phyloP scores from a whole-genome alignment of 1,140 invertebrate species.

The Zophobas atratus region DNA sequence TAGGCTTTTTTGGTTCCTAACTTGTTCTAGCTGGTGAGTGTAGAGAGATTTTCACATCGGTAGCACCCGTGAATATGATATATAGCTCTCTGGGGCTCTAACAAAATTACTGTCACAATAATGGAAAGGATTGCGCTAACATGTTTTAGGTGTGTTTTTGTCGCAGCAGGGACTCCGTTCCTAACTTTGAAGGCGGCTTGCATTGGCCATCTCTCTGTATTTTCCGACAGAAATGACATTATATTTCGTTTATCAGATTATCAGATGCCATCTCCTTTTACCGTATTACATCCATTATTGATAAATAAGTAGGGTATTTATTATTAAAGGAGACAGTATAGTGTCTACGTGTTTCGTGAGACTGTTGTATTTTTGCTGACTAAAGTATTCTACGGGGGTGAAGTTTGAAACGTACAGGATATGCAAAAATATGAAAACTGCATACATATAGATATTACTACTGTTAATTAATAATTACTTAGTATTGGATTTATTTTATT shows the following conservation, averaged over 20 bases:
- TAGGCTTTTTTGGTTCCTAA: constrained; percentile 16
- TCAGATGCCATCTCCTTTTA: constrained; percentile 14
- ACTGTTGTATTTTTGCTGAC: neutral
- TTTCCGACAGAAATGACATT: constrained; percentile 27
- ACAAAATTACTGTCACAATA: constrained; percentile 55
- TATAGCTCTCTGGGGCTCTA: constrained; percentile 48
- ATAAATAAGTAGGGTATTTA: constrained; percentile 24
- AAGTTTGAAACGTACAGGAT: too few species aligned
- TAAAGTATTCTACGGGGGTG: too few species aligned
- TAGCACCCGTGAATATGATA: constrained; percentile 50
- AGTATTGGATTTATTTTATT: too few species aligned
- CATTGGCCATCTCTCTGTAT: constrained; percentile 10
- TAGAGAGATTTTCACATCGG: constrained; percentile 34
- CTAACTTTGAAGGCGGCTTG: constrained; percentile 39
- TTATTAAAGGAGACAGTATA: constrained; percentile 3
- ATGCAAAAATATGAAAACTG: too few species aligned
- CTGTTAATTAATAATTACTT: too few species aligned
- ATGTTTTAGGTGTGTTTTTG: constrained; percentile 51
- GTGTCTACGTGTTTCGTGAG: neutral
- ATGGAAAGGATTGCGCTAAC: constrained; percentile 53
- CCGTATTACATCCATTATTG: constrained; percentile 31
- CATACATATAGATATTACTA: too few species aligned
- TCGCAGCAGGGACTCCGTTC: constrained; percentile 29
- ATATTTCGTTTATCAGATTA: constrained; percentile 32
- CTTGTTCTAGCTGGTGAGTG: neutral